Evolutionary conservation across 2,888 invertebrate genomes (phyloP).

Genomic region (Spicauda simplicius): DNA sequence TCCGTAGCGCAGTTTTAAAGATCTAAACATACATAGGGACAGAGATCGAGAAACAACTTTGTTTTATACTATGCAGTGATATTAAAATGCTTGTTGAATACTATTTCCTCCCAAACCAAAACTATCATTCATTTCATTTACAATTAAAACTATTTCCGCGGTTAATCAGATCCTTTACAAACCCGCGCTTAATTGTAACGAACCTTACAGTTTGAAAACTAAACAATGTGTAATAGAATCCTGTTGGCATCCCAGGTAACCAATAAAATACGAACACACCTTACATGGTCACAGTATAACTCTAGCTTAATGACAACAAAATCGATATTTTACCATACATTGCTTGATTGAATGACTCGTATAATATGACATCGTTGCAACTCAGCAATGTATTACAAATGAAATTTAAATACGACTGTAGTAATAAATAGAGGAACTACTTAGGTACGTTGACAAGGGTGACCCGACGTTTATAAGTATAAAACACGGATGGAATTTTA

Average conservation of each 20-base stretch:
- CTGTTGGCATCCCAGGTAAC: constrained; percentile 55
- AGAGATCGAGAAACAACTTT: too few species aligned
- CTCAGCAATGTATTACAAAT: constrained; percentile 1
- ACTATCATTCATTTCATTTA: not conserved
- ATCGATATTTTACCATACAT: constrained; percentile 6
- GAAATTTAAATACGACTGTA: not conserved
- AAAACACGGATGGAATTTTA: constrained; percentile 72
- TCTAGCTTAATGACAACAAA: too few species aligned
- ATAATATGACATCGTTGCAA: not conserved
- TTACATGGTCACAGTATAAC: not conserved
- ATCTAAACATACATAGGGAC: too few species aligned
- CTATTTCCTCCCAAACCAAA: too few species aligned
- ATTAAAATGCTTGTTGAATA: too few species aligned
- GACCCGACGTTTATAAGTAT: constrained; percentile 45
- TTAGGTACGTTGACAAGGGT: constrained; percentile 48
- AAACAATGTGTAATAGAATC: constrained; percentile 67
- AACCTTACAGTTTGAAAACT: constrained; percentile 51
- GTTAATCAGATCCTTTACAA: constrained; percentile 5
- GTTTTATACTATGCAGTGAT: too few species aligned
- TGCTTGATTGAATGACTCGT: not conserved
- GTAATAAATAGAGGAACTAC: not conserved
- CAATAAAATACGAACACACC: constrained; percentile 55
- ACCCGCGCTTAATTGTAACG: constrained; percentile 9
- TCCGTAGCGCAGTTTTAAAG: too few species aligned
- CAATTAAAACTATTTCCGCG: constrained; percentile 3